Evolutionary conservation across 2,113 vertebrate genomes (phyloP).

Genomic region (Amphilophus citrinellus): DNA sequence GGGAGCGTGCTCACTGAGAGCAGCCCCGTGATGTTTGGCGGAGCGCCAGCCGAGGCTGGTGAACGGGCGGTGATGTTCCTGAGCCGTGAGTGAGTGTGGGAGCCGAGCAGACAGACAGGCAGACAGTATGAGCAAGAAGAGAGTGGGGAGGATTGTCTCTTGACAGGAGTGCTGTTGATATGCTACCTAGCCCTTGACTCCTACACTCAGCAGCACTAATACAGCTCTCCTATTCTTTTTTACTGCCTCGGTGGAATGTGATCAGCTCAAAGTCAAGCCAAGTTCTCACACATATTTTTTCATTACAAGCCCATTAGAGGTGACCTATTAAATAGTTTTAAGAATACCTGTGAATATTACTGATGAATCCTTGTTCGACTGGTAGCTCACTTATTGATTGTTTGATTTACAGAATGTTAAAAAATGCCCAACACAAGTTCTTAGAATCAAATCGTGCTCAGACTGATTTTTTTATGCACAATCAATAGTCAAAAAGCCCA

Average conservation of each 20-base stretch:
- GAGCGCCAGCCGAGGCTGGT: constrained; percentile 15
- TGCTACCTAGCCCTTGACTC: constrained; percentile 63
- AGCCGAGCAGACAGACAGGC: constrained; percentile 25
- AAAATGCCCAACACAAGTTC: neutral
- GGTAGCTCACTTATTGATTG: neutral
- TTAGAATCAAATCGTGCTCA: neutral
- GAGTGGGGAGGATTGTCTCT: constrained; percentile 65
- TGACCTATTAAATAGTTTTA: neutral
- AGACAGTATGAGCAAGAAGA: neutral
- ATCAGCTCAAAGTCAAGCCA: constrained; percentile 56
- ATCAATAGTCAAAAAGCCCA: neutral
- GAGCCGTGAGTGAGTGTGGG: constrained; percentile 30
- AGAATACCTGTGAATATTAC: neutral
- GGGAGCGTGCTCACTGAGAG: constrained; percentile 8
- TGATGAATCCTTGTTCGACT: neutral
- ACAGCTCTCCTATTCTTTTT: constrained; percentile 57
- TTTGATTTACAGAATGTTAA: neutral
- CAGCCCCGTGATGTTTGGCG: constrained; percentile 39
- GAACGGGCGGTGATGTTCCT: constrained; percentile 13
- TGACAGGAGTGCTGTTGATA: constrained; percentile 71
- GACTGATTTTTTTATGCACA: neutral
- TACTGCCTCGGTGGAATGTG: constrained; percentile 44
- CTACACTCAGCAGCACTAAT: constrained; percentile 54
- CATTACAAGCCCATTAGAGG: constrained; percentile 12
- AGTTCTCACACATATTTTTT: constrained; percentile 41